Base-by-base conservation (phyloP, 2,113 vertebrate species). In the Odontesthes bonariensis region DNA sequence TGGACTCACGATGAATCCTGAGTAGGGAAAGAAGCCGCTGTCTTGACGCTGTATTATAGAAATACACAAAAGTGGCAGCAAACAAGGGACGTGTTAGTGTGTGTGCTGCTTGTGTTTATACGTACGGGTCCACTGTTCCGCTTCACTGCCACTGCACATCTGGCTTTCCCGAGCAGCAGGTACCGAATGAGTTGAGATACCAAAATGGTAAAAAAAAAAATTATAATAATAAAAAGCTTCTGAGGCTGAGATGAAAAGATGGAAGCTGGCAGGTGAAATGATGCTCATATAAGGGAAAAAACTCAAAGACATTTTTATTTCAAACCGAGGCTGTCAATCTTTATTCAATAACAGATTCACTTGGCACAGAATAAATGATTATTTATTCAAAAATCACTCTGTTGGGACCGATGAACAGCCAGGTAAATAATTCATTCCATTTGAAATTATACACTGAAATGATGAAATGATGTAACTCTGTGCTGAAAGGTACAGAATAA, bases 31-130 rank as follows among this genome's bases (percentile, higher is more conserved):
- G 75, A 69, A 51, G 73, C 47, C 54, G 52, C 65, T 81, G 83
- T 74, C 85, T 82, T 86, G 86, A 73, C 75, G 62, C 13, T 38
- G 44, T 32, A 59, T 75, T 65, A 64, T 14, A 81, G 31, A 61
- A 54, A 40, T 57, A 23, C 9, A 57, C 31, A 49, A 22, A 19
- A 63, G 22, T 42, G 58, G 3, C 16, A 38, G 5, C 6, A 17
- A 56, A 56, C 14, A 7, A 52, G 16, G 58, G 73, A 77, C 52
- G 32, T 52, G 22, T 53, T 56, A 57, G 47, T 54, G 40, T 68
- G 32, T 65, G 33, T 72, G 49, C 5, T 17, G 11, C 47, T 4
- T 53, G 46, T 51, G 32, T 64, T 5, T 51, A 55, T 54, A 32
- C 11, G 23, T 73, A 27, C 38, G 14, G 35, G 40, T 75, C 42